These are phyloP conservation scores for Phalacrocorax carbo DNA, from an alignment of 2,113 vertebrate species.

Conservation along the genomic window DNA sequence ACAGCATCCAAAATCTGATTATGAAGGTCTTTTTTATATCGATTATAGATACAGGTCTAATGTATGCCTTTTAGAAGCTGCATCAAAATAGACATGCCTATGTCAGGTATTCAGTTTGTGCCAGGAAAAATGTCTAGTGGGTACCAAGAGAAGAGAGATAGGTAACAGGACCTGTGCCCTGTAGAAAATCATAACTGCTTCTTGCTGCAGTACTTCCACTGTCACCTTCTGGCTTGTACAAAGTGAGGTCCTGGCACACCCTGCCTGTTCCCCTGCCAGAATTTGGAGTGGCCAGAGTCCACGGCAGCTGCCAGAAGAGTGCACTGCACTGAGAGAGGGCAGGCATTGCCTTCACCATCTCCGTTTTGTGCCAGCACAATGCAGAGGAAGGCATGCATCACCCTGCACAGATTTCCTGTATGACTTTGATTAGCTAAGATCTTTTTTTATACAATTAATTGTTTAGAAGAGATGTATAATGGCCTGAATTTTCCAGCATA, in stretches of 20 bases:
- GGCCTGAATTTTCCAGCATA: background rate
- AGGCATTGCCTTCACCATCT: background rate
- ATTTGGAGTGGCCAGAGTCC: background rate
- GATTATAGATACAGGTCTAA: background rate
- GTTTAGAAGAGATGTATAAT: background rate
- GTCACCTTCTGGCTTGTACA: background rate
- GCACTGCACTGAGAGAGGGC: background rate
- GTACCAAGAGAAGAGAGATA: background rate
- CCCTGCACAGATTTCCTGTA: background rate
- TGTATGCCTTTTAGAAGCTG: background rate
- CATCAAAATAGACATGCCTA: background rate
- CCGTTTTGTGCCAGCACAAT: background rate
- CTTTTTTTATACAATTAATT: background rate
- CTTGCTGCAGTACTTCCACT: background rate
- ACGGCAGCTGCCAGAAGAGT: slow-evolving; percentile 15
- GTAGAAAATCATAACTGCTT: background rate
- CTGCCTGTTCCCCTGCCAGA: slow-evolving; percentile 3
- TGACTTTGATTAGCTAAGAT: background rate
- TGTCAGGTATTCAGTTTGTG: background rate
- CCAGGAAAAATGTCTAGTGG: background rate
- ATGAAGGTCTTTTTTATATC: background rate
- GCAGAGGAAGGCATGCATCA: slow-evolving; percentile 22
- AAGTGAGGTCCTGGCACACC: background rate
- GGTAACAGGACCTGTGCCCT: background rate
- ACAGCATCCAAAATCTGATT: background rate